Base-by-base conservation (phyloP, 2,888 invertebrate species). In the Dexiosoma caninum region DNA sequence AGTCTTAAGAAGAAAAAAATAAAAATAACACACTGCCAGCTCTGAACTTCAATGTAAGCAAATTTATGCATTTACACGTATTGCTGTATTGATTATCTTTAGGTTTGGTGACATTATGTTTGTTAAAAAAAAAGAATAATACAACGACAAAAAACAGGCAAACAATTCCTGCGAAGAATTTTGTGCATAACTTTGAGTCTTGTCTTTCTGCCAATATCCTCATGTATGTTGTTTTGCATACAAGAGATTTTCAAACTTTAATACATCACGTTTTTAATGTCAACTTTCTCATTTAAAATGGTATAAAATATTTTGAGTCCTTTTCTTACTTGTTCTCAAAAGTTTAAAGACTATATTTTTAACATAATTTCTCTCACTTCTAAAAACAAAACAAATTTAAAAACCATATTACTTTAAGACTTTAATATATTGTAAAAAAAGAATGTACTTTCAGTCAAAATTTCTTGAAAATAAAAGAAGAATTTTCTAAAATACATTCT, bases 51-150 rank as follows among this genome's bases (percentile, higher is more conserved):
- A 69, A 64, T 72, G 55, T 55, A 67, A 12, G 37, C 44, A 37
- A 37, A 30, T 60, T 78, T 60, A 66, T 72, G 78, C 55, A 72
- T 21, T 16, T 49, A 32, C 72, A 72, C 78, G 72, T 78, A 67
- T 40, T 49, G n/a, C 57, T 60, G 32, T 72, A 67, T 72, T 71
- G 71, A 78, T 72, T 66, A 72, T 72, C 51, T 66, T 53, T n/a
- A 40, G 35, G 32, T 42, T 66, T 59, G 32, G 30, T 59, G 64
- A 40, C 46, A 37, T 51, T 21, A 23, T 59, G 59, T 51, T 51
- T 49, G 30, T 30, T 35, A 60, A 60, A 59, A 21, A 9, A 44
- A 42, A 5, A 2, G 23, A 14, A n/a, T n/a, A 32, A 21, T 1
- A 6, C 14, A 23, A n/a, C n/a, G n/a, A n/a, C 14, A 49, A n/a